Conservation (phyloP, 2,113 vertebrate genomes). For the Ceuthmochares aereus region DNA sequence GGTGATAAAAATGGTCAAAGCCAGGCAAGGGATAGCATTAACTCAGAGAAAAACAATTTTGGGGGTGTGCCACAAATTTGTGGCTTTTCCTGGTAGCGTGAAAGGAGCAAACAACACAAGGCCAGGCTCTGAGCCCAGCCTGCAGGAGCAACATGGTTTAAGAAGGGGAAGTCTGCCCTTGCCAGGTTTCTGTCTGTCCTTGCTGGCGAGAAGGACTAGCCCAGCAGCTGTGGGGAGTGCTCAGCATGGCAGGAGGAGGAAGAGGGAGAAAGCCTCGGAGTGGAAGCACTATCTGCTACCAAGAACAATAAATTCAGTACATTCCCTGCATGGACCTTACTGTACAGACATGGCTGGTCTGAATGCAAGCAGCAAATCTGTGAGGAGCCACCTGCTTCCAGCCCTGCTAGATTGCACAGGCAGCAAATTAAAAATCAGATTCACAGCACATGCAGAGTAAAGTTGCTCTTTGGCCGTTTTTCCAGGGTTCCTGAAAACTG, state of each 20-base stretch:
- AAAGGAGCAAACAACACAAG: neutral
- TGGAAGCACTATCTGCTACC: neutral
- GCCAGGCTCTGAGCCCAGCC: neutral
- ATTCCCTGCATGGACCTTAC: neutral
- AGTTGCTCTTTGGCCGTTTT: neutral
- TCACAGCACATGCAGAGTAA: neutral
- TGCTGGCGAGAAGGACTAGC: neutral
- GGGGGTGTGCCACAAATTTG: neutral
- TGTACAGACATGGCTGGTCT: neutral
- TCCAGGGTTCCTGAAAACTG: neutral
- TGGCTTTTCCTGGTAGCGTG: neutral
- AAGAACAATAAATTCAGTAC: neutral
- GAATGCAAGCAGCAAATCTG: neutral
- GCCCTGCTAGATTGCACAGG: neutral
- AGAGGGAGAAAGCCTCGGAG: neutral
- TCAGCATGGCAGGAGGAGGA: neutral
- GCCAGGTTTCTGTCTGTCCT: neutral
- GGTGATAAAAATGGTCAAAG: neutral
- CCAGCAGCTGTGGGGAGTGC: neutral
- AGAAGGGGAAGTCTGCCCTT: neutral
- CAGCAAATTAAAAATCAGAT: constrained; percentile 19
- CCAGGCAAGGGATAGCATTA: neutral
- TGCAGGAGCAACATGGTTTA: neutral
- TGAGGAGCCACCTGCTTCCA: constrained; percentile 37
- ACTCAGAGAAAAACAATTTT: neutral